phyloP scores from a whole-genome alignment of 1,140 invertebrate genomes.

The Limonius californicus region DNA sequence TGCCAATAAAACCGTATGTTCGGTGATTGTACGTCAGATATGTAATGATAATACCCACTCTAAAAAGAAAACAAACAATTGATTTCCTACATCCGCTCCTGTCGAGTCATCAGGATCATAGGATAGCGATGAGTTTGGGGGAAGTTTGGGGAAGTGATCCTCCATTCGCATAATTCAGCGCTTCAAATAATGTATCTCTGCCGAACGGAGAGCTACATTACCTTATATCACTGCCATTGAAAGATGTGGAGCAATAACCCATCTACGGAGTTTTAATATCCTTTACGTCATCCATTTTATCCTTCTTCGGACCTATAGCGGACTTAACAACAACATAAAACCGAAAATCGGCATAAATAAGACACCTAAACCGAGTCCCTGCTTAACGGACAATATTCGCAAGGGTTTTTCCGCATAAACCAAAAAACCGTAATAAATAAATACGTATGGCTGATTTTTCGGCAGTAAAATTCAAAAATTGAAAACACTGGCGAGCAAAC shows the following conservation, averaged over 20 bases:
- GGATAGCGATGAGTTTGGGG: background rate
- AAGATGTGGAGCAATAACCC: background rate
- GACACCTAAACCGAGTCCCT: too few relatives aligned
- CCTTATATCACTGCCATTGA: background rate
- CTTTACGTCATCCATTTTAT: background rate
- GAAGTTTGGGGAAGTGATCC: background rate
- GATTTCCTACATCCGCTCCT: background rate
- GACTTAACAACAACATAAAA: background rate
- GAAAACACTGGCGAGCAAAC: slow-evolving; percentile 1
- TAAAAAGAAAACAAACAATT: background rate
- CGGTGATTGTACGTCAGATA: background rate
- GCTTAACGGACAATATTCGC: too few relatives aligned
- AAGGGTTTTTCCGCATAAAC: too few relatives aligned
- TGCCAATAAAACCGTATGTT: background rate
- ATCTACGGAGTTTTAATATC: background rate
- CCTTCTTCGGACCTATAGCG: background rate
- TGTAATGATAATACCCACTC: background rate
- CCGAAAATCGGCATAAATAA: too few relatives aligned
- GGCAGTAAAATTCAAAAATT: slow-evolving; percentile 1
- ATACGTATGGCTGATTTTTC: background rate
- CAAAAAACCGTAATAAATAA: background rate
- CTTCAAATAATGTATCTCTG: background rate
- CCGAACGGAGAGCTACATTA: background rate
- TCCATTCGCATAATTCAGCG: background rate
- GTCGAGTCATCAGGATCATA: background rate